Evolutionary conservation across 2,797 vertebrate genomes (phyloP).

Genomic region (Agapornis canus): DNA sequence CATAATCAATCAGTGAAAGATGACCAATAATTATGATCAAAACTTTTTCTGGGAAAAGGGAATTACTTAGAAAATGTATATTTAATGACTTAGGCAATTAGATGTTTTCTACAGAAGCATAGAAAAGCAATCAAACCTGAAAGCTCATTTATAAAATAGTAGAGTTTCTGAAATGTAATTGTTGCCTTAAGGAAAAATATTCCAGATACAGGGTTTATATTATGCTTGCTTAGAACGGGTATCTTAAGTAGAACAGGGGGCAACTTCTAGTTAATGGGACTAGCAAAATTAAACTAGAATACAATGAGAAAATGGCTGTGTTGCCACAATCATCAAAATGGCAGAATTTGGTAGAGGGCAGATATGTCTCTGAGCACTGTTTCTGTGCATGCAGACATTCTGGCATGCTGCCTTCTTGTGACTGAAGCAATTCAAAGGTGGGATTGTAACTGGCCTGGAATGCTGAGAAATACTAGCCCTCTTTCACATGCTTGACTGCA

Average conservation of each 20-base stretch:
- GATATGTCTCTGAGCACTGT: neutral
- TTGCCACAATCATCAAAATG: neutral
- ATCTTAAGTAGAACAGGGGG: neutral
- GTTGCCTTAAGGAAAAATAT: neutral
- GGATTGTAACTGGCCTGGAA: neutral
- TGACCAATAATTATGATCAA: neutral
- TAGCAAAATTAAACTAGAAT: neutral
- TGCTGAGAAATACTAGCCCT: neutral
- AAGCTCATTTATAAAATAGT: slow-evolving; percentile 8
- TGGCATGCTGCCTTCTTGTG: neutral
- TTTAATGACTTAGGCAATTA: slow-evolving; percentile 21
- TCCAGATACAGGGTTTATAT: neutral
- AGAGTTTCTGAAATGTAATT: neutral
- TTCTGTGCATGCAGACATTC: neutral
- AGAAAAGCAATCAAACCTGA: neutral
- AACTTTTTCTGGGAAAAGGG: neutral
- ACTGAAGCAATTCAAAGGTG: neutral
- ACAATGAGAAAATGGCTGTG: neutral
- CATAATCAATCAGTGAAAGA: neutral
- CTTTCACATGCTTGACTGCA: neutral
- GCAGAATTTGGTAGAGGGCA: neutral
- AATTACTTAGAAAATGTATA: slow-evolving; percentile 8
- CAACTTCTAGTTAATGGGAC: neutral
- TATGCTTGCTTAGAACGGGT: neutral
- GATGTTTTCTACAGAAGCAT: neutral